phyloP scores from a whole-genome alignment of 2,113 vertebrate species.

The Coturnix japonica region DNA sequence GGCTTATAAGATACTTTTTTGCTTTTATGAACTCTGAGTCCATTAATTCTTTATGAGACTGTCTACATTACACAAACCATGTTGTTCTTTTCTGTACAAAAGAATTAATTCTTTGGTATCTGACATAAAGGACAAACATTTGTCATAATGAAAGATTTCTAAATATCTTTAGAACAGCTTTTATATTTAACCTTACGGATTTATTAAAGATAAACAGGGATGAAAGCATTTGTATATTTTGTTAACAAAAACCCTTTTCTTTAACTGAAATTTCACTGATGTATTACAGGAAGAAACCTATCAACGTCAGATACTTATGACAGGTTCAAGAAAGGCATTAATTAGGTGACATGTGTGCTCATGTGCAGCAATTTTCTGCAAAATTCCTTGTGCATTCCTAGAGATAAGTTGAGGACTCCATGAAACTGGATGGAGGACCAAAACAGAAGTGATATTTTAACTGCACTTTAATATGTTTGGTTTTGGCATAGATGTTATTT shows the following conservation, averaged over 20 bases:
- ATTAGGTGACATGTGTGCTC: neutral
- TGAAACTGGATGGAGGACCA: neutral
- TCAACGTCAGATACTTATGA: neutral
- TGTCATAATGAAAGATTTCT: neutral
- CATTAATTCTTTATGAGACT: constrained; percentile 14
- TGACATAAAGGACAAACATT: neutral
- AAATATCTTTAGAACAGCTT: neutral
- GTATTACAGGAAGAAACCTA: neutral
- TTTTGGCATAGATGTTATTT: neutral
- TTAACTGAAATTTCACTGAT: neutral
- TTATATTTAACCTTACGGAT: neutral
- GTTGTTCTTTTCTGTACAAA: neutral
- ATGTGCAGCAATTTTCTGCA: neutral
- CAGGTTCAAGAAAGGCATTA: neutral
- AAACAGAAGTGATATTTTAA: neutral
- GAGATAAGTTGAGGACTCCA: neutral
- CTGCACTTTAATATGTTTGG: neutral
- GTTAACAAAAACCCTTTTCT: neutral
- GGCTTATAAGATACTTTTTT: constrained; percentile 14
- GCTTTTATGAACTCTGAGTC: neutral
- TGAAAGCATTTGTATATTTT: neutral
- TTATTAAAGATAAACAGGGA: constrained; percentile 14
- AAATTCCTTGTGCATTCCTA: neutral
- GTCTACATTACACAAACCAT: neutral
- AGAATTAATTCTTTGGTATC: constrained; percentile 1